A percentile compares a stretch with the other conserved stretches of the same genome.
These are phyloP conservation scores for Limulus polyphemus DNA, from an alignment of 2,888 invertebrate genomes.

Conservation along the genomic window DNA sequence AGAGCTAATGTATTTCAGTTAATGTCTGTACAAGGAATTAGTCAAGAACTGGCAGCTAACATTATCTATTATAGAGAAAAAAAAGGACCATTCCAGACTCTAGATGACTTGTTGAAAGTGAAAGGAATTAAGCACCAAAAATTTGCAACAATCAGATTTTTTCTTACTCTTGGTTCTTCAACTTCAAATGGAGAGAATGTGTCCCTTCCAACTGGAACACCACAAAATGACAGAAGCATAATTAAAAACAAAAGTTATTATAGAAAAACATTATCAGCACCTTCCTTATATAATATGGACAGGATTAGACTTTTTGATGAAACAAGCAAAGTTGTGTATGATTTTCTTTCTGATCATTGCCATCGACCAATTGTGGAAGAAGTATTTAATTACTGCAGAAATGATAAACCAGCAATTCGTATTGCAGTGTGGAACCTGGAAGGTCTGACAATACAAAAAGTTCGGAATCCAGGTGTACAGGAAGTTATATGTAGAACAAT, in stretches of 20 bases:
- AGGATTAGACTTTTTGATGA: no score
- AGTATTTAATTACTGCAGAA: constrained; percentile 43
- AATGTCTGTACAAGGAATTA: constrained; percentile 55
- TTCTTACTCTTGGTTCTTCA: constrained; percentile 26
- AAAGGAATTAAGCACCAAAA: constrained; percentile 29
- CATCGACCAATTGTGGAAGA: constrained; percentile 51
- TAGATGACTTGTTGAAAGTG: constrained; percentile 63
- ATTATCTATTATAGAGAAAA: constrained; percentile 55
- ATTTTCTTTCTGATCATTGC: constrained; percentile 53
- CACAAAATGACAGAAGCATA: neutral
- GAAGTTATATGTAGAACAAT: constrained; percentile 68
- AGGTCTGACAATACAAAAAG: constrained; percentile 56
- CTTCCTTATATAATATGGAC: neutral
- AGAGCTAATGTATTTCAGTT: constrained; percentile 65
- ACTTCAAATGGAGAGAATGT: constrained; percentile 1
- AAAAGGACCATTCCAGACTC: constrained; percentile 55
- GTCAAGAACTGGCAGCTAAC: constrained; percentile 58
- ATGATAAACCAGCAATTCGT: constrained; percentile 49
- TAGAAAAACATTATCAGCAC: constrained; percentile 46
- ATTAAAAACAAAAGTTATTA: constrained; percentile 31
- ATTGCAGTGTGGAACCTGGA: constrained; percentile 67
- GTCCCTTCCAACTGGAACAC: neutral
- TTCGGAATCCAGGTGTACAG: constrained; percentile 59
- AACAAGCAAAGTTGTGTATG: constrained; percentile 41
- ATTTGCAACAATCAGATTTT: constrained; percentile 37